Conservation (phyloP, 30 jellyfish, hydroid and myxozoan genomes). For the Hydra vulgaris region DNA sequence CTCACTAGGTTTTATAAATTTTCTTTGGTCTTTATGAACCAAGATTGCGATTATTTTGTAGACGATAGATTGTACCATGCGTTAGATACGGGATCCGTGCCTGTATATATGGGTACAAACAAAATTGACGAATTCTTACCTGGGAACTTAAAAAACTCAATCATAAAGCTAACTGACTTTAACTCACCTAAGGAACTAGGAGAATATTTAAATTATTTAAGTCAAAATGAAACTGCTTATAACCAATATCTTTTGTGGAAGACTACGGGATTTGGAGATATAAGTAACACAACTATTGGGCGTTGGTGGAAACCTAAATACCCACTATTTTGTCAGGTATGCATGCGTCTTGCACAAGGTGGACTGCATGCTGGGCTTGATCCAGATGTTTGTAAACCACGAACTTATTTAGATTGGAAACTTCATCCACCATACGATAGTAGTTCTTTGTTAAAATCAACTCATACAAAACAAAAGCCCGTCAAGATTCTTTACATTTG, state of each 20-base stretch:
- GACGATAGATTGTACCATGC: constrained; percentile 97
- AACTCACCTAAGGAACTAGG: constrained; percentile 75
- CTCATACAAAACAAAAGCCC: background rate
- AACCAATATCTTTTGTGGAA: constrained; percentile 80
- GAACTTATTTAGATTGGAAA: constrained; percentile 81
- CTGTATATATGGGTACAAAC: constrained; percentile 93
- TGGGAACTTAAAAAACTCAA: constrained; percentile 53
- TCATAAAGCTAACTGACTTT: constrained; percentile 67
- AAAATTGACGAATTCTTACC: constrained; percentile 87
- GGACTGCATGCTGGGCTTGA: constrained; percentile 78
- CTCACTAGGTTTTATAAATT: constrained; percentile 83
- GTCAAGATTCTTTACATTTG: background rate
- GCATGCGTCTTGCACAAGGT: constrained; percentile 95
- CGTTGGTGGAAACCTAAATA: constrained; percentile 93
- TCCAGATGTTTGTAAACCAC: constrained; percentile 68
- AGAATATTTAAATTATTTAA: constrained; percentile 51
- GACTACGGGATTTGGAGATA: constrained; percentile 76
- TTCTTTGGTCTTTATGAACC: constrained; percentile 96
- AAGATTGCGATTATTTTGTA: constrained; percentile 89
- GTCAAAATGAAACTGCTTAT: constrained; percentile 79
- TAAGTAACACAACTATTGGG: constrained; percentile 73
- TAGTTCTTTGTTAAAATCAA: background rate
- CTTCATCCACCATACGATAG: constrained; percentile 4
- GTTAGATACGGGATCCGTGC: constrained; percentile 88
- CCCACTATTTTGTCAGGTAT: constrained; percentile 92